A percentile compares a stretch with the other conserved stretches of the same genome.
phyloP scores from a whole-genome alignment of 2,113 vertebrate species.

The Suncus etruscus region DNA sequence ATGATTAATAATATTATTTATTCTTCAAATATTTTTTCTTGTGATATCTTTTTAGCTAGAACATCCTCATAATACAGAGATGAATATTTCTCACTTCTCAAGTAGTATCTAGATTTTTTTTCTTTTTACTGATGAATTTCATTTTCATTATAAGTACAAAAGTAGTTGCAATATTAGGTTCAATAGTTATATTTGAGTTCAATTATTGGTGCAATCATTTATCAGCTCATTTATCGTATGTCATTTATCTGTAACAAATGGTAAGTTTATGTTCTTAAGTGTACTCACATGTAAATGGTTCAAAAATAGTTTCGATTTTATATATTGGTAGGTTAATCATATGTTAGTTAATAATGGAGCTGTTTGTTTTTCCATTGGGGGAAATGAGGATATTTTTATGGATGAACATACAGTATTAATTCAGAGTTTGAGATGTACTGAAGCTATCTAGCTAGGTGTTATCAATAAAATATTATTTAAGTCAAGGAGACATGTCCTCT shows the following conservation, averaged over 20 bases:
- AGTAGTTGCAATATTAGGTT: too few relatives aligned
- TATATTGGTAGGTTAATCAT: neutral
- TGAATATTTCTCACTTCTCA: too few relatives aligned
- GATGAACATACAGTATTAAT: neutral
- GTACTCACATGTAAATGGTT: constrained; percentile 2
- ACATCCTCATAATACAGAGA: too few relatives aligned
- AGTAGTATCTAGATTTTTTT: too few relatives aligned
- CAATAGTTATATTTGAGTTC: too few relatives aligned
- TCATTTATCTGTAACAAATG: neutral
- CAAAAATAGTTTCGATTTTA: neutral
- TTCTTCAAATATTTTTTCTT: too few relatives aligned
- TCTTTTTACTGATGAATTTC: too few relatives aligned
- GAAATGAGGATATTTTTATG: neutral
- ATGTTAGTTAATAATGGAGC: neutral
- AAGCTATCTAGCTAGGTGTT: neutral
- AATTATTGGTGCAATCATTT: neutral
- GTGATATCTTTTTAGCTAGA: too few relatives aligned
- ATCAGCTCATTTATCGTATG: neutral
- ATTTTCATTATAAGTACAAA: too few relatives aligned
- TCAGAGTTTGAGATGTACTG: neutral
- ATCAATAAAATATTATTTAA: constrained; percentile 22
- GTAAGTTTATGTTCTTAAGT: neutral
- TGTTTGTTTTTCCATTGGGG: neutral
- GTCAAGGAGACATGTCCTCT: neutral
- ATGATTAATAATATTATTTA: too few relatives aligned